Base-by-base conservation (phyloP, 1,140 invertebrate genomes). In the Helicoverpa zea region DNA sequence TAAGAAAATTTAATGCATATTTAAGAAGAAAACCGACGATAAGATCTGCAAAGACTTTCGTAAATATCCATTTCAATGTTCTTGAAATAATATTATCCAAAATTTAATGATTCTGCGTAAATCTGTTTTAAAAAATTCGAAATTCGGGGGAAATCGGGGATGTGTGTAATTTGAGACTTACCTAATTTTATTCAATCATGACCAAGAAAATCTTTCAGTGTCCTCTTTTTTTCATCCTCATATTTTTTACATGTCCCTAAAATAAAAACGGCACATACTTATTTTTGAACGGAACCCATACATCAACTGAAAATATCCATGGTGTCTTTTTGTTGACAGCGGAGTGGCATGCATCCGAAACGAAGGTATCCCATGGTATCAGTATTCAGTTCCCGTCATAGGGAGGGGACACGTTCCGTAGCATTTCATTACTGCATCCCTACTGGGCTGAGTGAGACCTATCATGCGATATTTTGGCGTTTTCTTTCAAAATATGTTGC, bases 341-440 rank as follows among this genome's bases (percentile, higher is more conserved):
- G 49, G 75, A 80, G 79, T 78, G 66, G 63, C 79, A 72, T 79
- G 78, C 72, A 30, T 76, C 72, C 66, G 58, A 11, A 56, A 59
- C 79, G 82, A 80, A 82, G 73, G 82, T 83, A 79, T 88, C 85
- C 76, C 80, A 82, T 76, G 80, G 68, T 88, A 91, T 92, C 89
- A 91, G 86, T 91, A 92, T 92, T 91, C 91, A 56, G 68, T 61
- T 29, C 43, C 58, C 87, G 91, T 91, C 83, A 16, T 52, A 64
- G 75, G 70, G 80, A 84, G 85, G 87, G 84, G 86, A 82, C 84
- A 85, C 86, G 87, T 83, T 81, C 76, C 74, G 74, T 81, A 83
- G 89, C 86, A 90, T 92, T 92, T 91, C 88, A 92, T 91, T 91
- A 90, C 84, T 75, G 63, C 75, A 73, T 84, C 79, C 82, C 84